Conservation (phyloP, 1,140 invertebrate genomes). For the Apolygus lucorum region DNA sequence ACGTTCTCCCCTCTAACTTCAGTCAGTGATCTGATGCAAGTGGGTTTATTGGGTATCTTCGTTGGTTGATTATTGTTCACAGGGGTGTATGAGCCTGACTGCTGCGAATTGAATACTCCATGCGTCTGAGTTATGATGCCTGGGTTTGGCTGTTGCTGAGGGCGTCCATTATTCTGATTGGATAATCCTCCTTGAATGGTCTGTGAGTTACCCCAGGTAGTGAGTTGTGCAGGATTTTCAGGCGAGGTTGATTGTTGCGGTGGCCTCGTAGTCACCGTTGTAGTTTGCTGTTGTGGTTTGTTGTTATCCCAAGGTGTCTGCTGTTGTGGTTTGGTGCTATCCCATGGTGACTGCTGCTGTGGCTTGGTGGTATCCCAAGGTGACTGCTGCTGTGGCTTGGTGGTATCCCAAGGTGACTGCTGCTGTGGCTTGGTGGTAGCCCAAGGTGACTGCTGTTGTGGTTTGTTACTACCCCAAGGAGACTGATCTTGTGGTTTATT, state of each 20-base stretch:
- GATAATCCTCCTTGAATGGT: neutral
- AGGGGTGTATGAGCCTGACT: too few relatives aligned
- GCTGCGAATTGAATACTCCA: too few relatives aligned
- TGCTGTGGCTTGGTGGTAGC: neutral
- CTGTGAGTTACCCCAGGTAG: neutral
- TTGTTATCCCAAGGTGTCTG: neutral
- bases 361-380: neutral
- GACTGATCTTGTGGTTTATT: neutral
- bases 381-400: neutral
- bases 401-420: neutral
- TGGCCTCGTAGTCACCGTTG: too few relatives aligned
- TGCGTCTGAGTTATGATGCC: too few relatives aligned
- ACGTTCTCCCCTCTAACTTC: conserved; percentile 25
- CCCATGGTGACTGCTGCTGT: too few relatives aligned
- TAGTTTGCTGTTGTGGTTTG: too few relatives aligned
- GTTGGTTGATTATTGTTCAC: neutral
- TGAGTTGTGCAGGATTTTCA: too few relatives aligned
- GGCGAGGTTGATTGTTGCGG: too few relatives aligned
- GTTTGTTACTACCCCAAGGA: neutral
- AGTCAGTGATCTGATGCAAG: conserved; percentile 25
- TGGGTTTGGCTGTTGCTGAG: too few relatives aligned
- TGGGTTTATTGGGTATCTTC: neutral
- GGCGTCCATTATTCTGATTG: too few relatives aligned
- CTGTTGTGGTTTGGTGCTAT: neutral
- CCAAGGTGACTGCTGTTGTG: neutral